These are phyloP conservation scores for Ctenoplectra terminalis DNA, from an alignment of 1,140 invertebrate species.

Conservation along the genomic window DNA sequence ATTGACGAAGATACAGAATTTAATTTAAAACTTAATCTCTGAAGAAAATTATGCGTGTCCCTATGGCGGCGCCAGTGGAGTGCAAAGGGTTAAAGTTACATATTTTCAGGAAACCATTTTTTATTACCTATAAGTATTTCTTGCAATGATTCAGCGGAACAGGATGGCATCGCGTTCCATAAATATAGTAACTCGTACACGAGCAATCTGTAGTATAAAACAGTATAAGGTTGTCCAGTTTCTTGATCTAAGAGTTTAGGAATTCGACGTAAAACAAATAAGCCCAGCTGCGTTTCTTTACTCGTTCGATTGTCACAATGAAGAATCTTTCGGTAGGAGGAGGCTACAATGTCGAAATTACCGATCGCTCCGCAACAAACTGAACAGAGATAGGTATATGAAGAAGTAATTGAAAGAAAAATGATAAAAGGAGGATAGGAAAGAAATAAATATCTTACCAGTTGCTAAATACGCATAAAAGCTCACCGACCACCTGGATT, in stretches of 20 bases:
- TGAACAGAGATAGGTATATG: slow-evolving; percentile 46
- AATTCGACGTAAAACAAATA: slow-evolving; percentile 74
- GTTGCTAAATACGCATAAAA: slow-evolving; percentile 89
- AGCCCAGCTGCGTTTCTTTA: slow-evolving; percentile 74
- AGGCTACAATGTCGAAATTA: slow-evolving; percentile 77
- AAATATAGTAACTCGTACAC: slow-evolving; percentile 88
- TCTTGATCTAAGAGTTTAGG: slow-evolving; percentile 72
- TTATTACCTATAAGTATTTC: slow-evolving; percentile 81
- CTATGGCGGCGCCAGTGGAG: no score
- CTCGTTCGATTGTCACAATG: slow-evolving; percentile 73
- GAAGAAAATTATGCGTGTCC: no score
- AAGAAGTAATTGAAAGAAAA: not conserved
- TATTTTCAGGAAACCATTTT: not conserved
- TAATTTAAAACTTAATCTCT: no score
- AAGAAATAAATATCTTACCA: slow-evolving; percentile 74
- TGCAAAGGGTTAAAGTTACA: no score
- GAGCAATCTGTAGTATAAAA: slow-evolving; percentile 84
- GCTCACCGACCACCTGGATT: slow-evolving; percentile 87
- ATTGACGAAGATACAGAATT: no score
- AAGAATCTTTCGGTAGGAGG: slow-evolving; percentile 80
- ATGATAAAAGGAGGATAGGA: not conserved
- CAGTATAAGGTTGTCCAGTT: slow-evolving; percentile 69
- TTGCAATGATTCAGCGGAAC: slow-evolving; percentile 81
- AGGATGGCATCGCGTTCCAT: slow-evolving; percentile 89
- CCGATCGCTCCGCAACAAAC: slow-evolving; percentile 84